Evolutionary conservation across 1,140 invertebrate species (phyloP), one percentile per base, ranked within the genome.

Genomic region (Papilio dardanus): DNA sequence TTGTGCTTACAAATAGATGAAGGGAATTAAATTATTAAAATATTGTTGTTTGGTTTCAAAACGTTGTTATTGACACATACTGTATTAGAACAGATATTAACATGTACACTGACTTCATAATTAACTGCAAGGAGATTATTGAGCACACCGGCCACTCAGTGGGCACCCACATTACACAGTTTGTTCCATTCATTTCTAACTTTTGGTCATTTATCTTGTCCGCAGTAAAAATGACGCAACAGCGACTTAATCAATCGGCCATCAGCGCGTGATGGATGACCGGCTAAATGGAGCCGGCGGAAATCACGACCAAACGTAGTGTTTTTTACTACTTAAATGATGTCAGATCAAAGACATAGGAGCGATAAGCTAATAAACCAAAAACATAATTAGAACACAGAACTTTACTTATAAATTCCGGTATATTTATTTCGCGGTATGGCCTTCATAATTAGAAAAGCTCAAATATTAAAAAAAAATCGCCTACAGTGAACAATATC

Each of bases 211-310:
- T 76, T 77, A 77, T 78, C 76, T 69, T 54, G 58, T 54, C 69
- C 67, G 50, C 31, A 31, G 74, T 75, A 80, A 79, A 83, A 83
- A 83, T 83, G 79, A 80, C 79, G 77, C 65, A 50, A 33, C 31
- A 62, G 74, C 69, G 74, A 80, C 77, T 77, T 79, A 83, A 83
- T 83, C 76, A 83, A 83, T 78, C 66, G 76, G 73, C 77, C 54
- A 83, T 83, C 77, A 77, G 74, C 74, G 46, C 77, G 76, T 81
- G 79, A 81, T 83, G 76, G 81, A 83, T 83, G 68, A 46, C 16
- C 42, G 42, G n/a, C 42, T 46, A 46, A 46, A 16, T 46, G 42
- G 42, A 5, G 42, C 16, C 42, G 42, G 5, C 16, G 16, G 2
- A 6, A 46, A n/a, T 46, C 42, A 19, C 42, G 19, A 19, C 42